Evolutionary conservation across 1,140 invertebrate genomes (phyloP).

Genomic region (Metopolophium dirhodum): DNA sequence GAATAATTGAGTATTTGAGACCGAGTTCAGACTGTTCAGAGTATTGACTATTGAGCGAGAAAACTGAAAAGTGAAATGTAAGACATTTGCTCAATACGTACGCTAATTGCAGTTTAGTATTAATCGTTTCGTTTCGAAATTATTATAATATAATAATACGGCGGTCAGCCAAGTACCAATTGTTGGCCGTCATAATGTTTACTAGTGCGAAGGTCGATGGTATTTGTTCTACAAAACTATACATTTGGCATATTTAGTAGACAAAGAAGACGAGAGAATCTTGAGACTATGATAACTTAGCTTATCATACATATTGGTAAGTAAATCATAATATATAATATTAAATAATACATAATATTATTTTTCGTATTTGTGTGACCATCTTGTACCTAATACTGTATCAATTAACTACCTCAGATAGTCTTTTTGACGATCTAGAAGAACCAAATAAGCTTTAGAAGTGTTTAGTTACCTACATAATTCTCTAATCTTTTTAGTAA

Average conservation of each 20-base stretch:
- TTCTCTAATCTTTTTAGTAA: background rate
- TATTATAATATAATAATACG: background rate
- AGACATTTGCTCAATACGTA: background rate
- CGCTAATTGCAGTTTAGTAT: background rate
- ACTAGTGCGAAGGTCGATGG: background rate
- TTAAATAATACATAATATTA: background rate
- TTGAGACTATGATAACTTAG: background rate
- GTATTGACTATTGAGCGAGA: background rate
- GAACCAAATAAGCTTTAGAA: background rate
- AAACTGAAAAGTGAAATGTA: background rate
- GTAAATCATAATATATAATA: background rate
- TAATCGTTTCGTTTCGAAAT: background rate
- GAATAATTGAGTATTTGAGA: background rate
- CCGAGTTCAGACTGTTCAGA: too few species aligned
- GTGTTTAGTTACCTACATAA: background rate
- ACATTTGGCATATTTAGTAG: background rate
- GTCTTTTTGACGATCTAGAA: background rate
- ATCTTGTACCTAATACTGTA: background rate
- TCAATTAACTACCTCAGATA: background rate
- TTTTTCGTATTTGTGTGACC: background rate
- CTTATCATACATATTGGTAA: background rate
- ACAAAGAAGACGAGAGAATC: background rate
- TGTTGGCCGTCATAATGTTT: conserved; percentile 4
- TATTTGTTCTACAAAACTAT: background rate
- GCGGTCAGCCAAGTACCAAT: background rate